Percentiles rank a stretch among this genome's conserved stretches.
phyloP scores from a whole-genome alignment of 2,113 vertebrate genomes.

The Pipra filicauda region DNA sequence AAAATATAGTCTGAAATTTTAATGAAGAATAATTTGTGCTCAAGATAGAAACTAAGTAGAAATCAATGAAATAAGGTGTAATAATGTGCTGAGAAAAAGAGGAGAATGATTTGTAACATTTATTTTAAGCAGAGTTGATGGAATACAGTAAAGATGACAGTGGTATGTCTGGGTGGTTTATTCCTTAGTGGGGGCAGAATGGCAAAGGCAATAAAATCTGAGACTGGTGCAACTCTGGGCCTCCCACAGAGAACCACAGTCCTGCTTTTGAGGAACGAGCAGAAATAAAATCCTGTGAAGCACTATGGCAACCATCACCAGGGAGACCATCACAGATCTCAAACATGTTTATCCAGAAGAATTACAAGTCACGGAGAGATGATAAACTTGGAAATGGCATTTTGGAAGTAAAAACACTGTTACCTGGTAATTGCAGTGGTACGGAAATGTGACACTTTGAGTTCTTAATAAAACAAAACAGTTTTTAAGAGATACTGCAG shows the following conservation, averaged over 20 bases:
- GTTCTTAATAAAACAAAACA: conserved; percentile 4
- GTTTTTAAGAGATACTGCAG: background rate
- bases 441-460: background rate
- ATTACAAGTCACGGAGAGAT: background rate
- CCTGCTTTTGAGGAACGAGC: conserved; percentile 52
- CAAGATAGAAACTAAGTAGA: background rate
- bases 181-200: background rate
- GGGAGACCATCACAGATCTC: conserved; percentile 42
- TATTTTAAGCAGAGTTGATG: background rate
- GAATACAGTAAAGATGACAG: background rate
- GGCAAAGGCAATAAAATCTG: background rate
- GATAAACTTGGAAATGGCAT: conserved; percentile 42
- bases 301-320: conserved; percentile 62
- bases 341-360: conserved; percentile 48
- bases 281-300: conserved; percentile 40
- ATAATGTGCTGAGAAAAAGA: background rate
- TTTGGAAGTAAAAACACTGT: conserved; percentile 35
- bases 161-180: background rate
- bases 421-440: conserved; percentile 15
- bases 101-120: background rate
- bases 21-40: background rate
- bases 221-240: background rate
- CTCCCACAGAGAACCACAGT: conserved; percentile 28
- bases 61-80: background rate
- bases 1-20: background rate